Evolutionary conservation across 1,140 invertebrate species (phyloP).

Genomic region (Cherax quadricarinatus): DNA sequence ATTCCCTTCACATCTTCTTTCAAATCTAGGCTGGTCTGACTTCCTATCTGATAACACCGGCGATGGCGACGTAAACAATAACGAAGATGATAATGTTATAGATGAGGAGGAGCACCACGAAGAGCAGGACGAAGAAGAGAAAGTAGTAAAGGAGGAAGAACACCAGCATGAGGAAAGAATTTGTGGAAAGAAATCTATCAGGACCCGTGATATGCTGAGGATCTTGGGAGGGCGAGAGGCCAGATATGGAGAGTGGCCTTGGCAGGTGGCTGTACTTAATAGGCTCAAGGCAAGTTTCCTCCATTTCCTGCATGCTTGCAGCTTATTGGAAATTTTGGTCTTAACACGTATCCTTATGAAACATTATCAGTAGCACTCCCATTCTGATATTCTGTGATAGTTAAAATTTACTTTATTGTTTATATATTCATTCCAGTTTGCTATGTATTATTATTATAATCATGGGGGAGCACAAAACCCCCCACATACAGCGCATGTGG

Average conservation of each 20-base stretch:
- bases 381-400: too few species aligned
- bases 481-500: too few species aligned
- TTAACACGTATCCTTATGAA: too few species aligned
- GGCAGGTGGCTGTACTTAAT: conserved; percentile 94
- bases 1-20: neutral
- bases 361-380: too few species aligned
- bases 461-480: too few species aligned
- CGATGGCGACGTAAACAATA: neutral
- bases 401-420: too few species aligned
- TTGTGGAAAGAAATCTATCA: neutral
- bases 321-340: too few species aligned
- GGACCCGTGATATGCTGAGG: conserved; percentile 77
- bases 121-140: neutral
- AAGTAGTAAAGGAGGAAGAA: neutral
- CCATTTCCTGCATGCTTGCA: too few species aligned
- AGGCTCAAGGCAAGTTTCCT: conserved; percentile 82
- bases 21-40: neutral
- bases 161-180: neutral
- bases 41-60: neutral
- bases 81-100: neutral
- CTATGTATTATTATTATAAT: too few species aligned
- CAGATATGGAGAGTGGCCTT: conserved; percentile 89
- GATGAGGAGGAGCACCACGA: neutral
- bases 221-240: conserved; percentile 91
- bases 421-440: too few species aligned